Conservation (phyloP, 2,888 invertebrate species). For the Microplitis manilae region DNA sequence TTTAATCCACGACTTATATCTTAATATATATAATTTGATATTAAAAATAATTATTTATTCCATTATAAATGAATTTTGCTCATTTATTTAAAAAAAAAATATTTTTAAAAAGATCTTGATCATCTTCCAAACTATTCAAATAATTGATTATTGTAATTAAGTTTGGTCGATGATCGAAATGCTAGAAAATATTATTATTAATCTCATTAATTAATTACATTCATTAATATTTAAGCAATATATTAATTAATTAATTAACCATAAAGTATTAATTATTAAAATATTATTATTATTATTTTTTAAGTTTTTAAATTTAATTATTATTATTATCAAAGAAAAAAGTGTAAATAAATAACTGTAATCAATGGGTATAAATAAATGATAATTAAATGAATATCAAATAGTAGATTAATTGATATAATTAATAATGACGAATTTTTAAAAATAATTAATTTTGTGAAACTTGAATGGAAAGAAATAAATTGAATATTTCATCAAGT, state of each 20-base stretch:
- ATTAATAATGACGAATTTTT: no score
- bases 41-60: not conserved
- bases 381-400: not conserved
- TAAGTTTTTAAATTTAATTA: not conserved
- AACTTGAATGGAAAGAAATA: no score
- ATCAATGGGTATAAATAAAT: not conserved
- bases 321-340: not conserved
- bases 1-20: conserved; percentile 89
- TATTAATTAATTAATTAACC: not conserved
- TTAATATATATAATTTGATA: conserved; percentile 63
- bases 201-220: not conserved
- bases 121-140: conserved; percentile 51
- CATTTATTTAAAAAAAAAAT: not conserved
- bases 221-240: not conserved
- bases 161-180: conserved; percentile 55
- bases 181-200: not conserved
- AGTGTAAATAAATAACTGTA: not conserved
- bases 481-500: no score
- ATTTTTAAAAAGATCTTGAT: conserved; percentile 50
- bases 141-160: conserved; percentile 26
- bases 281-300: not conserved
- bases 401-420: no score
- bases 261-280: not conserved
- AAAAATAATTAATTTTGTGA: no score
- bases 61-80: conserved; percentile 35